These are phyloP conservation scores for Pleuronectes platessa DNA, from an alignment of 2,113 vertebrate genomes.

Conservation along the genomic window DNA sequence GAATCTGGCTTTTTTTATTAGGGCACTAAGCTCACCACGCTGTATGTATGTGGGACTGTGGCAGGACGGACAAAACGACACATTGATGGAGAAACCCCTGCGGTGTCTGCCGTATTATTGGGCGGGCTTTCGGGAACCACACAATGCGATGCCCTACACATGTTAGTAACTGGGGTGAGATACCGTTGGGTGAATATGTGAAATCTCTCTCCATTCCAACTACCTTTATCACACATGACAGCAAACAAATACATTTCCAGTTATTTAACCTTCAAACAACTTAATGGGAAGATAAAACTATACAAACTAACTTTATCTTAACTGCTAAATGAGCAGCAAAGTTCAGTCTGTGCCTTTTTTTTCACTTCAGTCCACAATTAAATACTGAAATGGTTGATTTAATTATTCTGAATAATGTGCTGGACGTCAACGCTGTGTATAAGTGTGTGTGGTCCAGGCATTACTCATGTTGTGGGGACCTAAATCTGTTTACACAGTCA, in stretches of 20 bases:
- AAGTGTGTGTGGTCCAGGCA: too few species aligned
- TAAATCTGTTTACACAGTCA: not conserved
- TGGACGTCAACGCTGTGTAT: too few species aligned
- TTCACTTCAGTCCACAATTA: not conserved
- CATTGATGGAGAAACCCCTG: not conserved
- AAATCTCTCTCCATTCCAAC: not conserved
- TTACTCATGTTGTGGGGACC: too few species aligned
- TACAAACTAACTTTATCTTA: not conserved
- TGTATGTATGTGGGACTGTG: not conserved
- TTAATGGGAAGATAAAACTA: not conserved
- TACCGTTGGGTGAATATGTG: too few species aligned
- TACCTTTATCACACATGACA: not conserved
- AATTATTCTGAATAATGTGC: too few species aligned
- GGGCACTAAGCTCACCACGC: constrained; percentile 1
- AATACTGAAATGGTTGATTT: too few species aligned
- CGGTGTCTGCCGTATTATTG: not conserved
- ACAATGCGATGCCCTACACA: not conserved
- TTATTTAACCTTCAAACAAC: not conserved
- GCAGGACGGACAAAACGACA: constrained; percentile 1
- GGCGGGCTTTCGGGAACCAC: not conserved
- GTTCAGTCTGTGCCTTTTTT: not conserved
- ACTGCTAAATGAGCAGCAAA: not conserved
- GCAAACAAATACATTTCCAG: not conserved
- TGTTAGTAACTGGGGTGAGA: not conserved
- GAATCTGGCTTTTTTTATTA: constrained; percentile 58